Evolutionary conservation across 2,888 invertebrate species (phyloP).

Genomic region (Spisula subtruncata): DNA sequence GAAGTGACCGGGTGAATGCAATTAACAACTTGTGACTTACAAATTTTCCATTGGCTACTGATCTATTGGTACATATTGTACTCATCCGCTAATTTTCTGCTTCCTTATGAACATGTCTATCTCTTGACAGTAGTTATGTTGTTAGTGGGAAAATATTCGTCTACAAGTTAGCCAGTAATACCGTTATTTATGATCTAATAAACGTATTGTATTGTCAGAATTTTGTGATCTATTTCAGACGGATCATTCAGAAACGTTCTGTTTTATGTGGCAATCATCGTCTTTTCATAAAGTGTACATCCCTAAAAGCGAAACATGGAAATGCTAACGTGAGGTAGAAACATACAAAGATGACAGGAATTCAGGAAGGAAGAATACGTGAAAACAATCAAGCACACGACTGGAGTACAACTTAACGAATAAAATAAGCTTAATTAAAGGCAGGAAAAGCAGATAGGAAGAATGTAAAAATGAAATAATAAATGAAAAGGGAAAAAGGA

Average conservation of each 20-base stretch:
- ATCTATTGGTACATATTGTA: neutral
- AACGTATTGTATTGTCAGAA: neutral
- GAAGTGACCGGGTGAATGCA: too few species aligned
- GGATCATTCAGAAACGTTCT: neutral
- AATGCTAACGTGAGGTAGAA: too few species aligned
- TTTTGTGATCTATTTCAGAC: neutral
- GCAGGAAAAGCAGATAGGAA: too few species aligned
- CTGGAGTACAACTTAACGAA: too few species aligned
- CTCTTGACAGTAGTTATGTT: neutral
- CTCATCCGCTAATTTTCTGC: neutral
- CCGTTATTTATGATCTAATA: neutral
- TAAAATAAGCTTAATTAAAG: too few species aligned
- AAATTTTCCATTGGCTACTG: neutral
- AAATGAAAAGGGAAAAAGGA: neutral
- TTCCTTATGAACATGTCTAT: neutral
- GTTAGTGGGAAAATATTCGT: neutral
- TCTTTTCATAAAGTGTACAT: neutral
- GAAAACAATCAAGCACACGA: too few species aligned
- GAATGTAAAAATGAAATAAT: neutral
- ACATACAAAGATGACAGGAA: neutral
- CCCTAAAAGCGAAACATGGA: too few species aligned
- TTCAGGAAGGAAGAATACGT: neutral
- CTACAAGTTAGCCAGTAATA: neutral
- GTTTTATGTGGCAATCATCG: neutral
- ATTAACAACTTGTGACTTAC: too few species aligned